Evolutionary conservation across 2,113 vertebrate species (phyloP), one percentile per base, ranked within the genome.

Genomic region (Sula dactylatra): DNA sequence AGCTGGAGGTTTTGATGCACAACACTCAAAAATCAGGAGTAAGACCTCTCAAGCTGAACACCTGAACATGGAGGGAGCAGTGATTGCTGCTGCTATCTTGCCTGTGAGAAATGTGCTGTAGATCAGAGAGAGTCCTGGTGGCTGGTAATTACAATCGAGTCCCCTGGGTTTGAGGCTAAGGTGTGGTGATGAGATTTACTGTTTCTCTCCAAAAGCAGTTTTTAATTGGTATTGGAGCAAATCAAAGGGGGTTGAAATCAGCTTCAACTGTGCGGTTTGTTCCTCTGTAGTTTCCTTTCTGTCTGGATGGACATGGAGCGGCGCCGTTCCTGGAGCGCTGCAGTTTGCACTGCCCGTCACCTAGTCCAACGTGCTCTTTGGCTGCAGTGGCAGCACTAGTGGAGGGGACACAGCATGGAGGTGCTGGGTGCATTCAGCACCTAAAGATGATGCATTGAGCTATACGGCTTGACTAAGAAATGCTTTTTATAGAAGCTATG

Each of bases 301-400:
- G 19, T 26, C 55, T 47, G 36, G 32, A 31, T 22, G n/a, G 56
- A 47, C 29, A 1, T 1, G 6, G 66, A 49, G 32, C 2, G 1
- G 21, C 38, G 66, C 52, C 2, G 0, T 72, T 71, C 40, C 56
- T 0, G 1, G 54, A n/a, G 49, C 15, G 3, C 26, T 61, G 40
- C 65, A 78, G 69, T 74, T 36, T 42, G 31, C 29, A 0, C 5
- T 14, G 29, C 36, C 26, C 7, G 3, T n/a, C 25, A 2, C 17
- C 32, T 9, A 5, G 27, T 22, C 49, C 42, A 26, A 0, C 1
- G 2, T 19, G 15, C 27, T 38, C 24, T 40, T 6, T 9, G 52
- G 55, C 64, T 15, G 22, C 0, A 0, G 40, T 0, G 1, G n/a
- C 40, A 44, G 59, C 13, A 6, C 10, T 0, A 3, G n/a, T 2